Conservation (phyloP, 2,797 vertebrate species). For the Rhynchonycteris naso region DNA sequence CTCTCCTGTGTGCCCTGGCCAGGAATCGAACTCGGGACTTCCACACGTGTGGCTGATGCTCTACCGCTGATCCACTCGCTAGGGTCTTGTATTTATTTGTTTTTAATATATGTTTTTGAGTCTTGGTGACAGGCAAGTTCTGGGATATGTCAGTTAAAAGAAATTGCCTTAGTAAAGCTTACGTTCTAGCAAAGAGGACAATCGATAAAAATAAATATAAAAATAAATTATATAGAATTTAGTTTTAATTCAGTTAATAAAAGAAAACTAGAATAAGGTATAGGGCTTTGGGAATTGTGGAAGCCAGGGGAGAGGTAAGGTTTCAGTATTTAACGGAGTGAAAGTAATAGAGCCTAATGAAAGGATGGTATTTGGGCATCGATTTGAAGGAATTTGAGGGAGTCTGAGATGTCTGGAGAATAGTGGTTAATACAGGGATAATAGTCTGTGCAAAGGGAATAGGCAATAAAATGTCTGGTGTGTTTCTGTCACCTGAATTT, state of each 20-base stretch:
- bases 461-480: neutral
- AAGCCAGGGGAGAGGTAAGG: neutral
- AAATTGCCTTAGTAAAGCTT: neutral
- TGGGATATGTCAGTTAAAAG: neutral
- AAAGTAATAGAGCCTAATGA: neutral
- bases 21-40: too few relatives aligned
- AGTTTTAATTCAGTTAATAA: neutral
- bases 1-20: too few relatives aligned
- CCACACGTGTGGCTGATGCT: too few relatives aligned
- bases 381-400: neutral
- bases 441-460: neutral
- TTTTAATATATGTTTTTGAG: neutral
- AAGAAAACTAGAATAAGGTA: neutral
- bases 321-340: neutral
- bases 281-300: neutral
- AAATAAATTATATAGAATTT: neutral
- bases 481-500: conserved; percentile 38
- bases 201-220: neutral
- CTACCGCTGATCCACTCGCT: too few relatives aligned
- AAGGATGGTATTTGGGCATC: neutral
- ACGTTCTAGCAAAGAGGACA: neutral
- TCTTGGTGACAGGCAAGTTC: neutral
- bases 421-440: neutral
- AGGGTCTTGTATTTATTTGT: too few relatives aligned
- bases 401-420: neutral